Evolutionary conservation across 2,113 vertebrate species (phyloP), one percentile per base, ranked within the genome.

Genomic region (Cebus imitator): DNA sequence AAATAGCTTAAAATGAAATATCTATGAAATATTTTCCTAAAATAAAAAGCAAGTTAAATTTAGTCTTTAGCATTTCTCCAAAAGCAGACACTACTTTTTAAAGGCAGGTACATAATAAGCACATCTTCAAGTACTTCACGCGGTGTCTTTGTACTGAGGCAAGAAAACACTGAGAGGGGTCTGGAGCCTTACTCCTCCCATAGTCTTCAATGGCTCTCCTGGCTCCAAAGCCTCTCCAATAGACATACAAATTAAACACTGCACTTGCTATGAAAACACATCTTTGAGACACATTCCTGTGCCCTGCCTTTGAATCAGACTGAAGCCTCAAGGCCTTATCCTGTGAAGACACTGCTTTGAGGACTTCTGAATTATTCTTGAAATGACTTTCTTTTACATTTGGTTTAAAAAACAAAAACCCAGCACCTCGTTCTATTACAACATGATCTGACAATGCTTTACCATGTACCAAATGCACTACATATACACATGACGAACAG

Each of bases 1-100:
- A 97, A 95, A 84, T 0, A 43, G 79, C 16, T 88, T 95, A 89
- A 96, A 94, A 78, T 76, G 61, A 87, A 98, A 70, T 16, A 84
- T 4, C 13, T 66, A 91, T 13, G 66, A 93, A 89, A 79, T 43
- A 55, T 95, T 90, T 83, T 84, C 45, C 90, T 89, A 52, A 96
- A 95, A 80, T 30, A 85, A 90, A 94, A 86, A 79, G 55, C 5
- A 43, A 48, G 32, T 89, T 57, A 43, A 90, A 83, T 88, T 48
- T 35, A 48, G 23, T 66, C 70, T 87, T 94, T 86, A 78, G 88
- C 61, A 58, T 80, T 80, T 82, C 16, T 40, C 55, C 76, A 75
- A 14, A 27, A 35, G 16, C 43, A 91, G 37, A 79, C n/a, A 84
- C 4, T 85, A 12, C 2, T 79, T 79, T 85, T 72, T 64, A 48